phyloP scores from a whole-genome alignment of 2,113 vertebrate species.

The Suncus etruscus region DNA sequence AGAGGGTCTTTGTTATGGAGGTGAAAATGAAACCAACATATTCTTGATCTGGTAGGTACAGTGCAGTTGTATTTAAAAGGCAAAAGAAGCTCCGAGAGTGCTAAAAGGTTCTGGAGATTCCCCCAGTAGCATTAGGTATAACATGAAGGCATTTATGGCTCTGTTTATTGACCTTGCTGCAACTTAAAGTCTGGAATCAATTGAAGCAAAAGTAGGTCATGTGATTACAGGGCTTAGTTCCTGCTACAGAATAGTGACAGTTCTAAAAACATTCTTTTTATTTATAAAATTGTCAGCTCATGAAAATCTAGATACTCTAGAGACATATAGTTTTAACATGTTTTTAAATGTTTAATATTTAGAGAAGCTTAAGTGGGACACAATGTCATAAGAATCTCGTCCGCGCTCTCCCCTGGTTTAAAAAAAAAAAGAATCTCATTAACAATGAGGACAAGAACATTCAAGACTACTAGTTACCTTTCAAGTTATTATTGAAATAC shows the following conservation, averaged over 20 bases:
- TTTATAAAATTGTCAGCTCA: background rate
- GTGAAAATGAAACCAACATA: slow-evolving; percentile 12
- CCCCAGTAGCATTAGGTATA: background rate
- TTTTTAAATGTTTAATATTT: slow-evolving; percentile 32
- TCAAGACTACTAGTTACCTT: background rate
- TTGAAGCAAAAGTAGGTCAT: background rate
- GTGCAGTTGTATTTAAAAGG: slow-evolving; percentile 15
- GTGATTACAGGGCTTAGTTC: background rate
- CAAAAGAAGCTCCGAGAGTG: background rate
- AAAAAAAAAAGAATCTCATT: background rate
- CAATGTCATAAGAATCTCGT: background rate
- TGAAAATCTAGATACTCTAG: slow-evolving; percentile 14
- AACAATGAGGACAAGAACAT: background rate
- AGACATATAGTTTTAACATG: slow-evolving; percentile 13
- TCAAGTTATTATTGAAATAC: slow-evolving; percentile 7
- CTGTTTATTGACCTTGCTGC: background rate
- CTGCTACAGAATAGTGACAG: background rate
- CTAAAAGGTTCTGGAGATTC: slow-evolving; percentile 39
- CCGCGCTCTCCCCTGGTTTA: too few relatives aligned
- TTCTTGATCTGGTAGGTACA: background rate
- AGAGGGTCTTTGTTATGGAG: background rate
- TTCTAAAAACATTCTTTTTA: slow-evolving; percentile 58
- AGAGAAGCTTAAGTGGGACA: background rate
- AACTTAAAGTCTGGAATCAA: background rate
- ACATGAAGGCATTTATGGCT: slow-evolving; percentile 12